Evolutionary conservation across 2,888 invertebrate genomes (phyloP), one percentile per base, ranked within the genome.

Genomic region (Heteromurus nitidus): DNA sequence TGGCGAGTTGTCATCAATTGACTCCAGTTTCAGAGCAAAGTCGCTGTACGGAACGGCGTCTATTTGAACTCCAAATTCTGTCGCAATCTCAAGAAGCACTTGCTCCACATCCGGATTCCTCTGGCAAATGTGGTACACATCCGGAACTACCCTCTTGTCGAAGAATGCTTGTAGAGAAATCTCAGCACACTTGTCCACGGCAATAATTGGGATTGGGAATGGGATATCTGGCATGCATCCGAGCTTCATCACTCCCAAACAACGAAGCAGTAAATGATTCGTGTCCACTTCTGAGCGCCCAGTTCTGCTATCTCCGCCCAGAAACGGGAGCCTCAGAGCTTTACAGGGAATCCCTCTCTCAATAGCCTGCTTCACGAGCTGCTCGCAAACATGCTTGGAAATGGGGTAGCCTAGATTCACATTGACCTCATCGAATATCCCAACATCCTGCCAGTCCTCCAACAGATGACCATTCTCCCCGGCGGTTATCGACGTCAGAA

Each of bases 321-420:
- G 53, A n/a, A 70, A 28, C 0, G 82, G 75, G 22, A 82, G 82
- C 47, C 85, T 68, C 13, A 85, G 60, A 5, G 74, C 44, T 64
- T 83, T 85, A 16, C 74, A 70, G 2, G 84, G 85, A 36, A 85
- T 70, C 20, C 84, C 85, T 7, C 76, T 28, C 16, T 77, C 70
- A 13, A 64, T 44, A 1, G 79, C 84, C 70, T 83, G 80, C 7
- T 69, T 31, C 1, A 83, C 62, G 1, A 85, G 62, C 28, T 75
- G 73, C 28, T 85, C 85, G 5, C 77, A 53, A 20, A 84, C 68
- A 58, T 80, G 82, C 70, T 85, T 85, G 0, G 80, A 60, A 36
- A 83, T 53, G 0, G 68, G 47, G 28, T 85, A 85, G 0, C 85
- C 85, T 24, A 42, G 31, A 13, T 82, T 77, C 2, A 42, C 1